Evolutionary conservation across 2,113 vertebrate species (phyloP), one percentile per base, ranked within the genome.

Genomic region (Struthio camelus): DNA sequence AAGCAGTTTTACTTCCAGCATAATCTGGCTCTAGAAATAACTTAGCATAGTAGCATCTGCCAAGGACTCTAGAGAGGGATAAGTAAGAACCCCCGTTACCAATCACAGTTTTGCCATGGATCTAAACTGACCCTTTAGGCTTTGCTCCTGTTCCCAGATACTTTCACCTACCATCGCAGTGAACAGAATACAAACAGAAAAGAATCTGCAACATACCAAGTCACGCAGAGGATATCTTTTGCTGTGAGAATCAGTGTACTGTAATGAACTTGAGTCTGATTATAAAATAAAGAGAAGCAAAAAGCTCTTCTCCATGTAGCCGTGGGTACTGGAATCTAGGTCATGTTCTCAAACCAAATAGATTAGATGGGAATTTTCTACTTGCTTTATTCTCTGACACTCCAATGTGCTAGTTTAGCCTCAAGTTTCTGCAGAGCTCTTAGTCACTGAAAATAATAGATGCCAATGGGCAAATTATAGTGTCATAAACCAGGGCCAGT

Each of bases 271-370:
- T 50, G 77, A 77, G 78, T 25, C 28, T 28, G 71, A 46, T 85
- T 69, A 27, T 32, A 58, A 72, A 82, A 42, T 32, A 73, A 91
- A 0, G 8, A 90, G 70, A 64, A 79, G 62, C 16, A 82, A 61
- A 65, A 56, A 32, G 11, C 53, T 73, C 38, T 17, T 85, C 69
- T 93, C 73, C 56, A 11, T 11, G 51, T 72, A 88, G 67, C 76
- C 42, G 22, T 36, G 53, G 34, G 91, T 75, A 82, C 54, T 46
- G 51, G 44, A 92, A 97, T 91, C 89, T 90, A 87, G 94, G 91
- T 93, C 93, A 70, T 27, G 42, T 24, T 80, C 89, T 87, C 75
- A 86, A 78, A 90, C 51, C 78, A 89, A 78, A 42, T 3, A 69
- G 36, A 73, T 61, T 24, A 81, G 36, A 83, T 76, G 36, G 71